Evolutionary conservation across 92 coral and sea anemone genomes (phyloP), one percentile per base, ranked within the genome.

Genomic region (Umimayanthus kanabou): DNA sequence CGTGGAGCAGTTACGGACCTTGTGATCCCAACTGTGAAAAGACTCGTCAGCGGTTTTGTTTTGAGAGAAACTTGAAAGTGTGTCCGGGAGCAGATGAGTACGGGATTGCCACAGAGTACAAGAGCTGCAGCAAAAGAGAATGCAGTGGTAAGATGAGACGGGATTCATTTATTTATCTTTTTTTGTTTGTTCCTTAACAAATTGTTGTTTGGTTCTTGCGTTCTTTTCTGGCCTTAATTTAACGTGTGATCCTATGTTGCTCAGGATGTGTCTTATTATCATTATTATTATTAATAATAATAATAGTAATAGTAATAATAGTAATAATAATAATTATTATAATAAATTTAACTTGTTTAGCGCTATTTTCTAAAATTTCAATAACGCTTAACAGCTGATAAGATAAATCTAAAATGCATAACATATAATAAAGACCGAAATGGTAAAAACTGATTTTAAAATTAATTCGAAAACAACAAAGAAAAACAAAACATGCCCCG

Each of bases 1-100:
- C 84, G 4, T 90, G 93, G 93, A 86, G 88, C 33, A 64, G 78
- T 16, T 90, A 65, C 28, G 85, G 88, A 22, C 93, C 93, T 10
- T 90, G 93, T 87, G 83, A 90, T 18, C 22, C 13, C 3, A 13
- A 75, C 39, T 90, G 93, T 29, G 49, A 74, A 16, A 87, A 90
- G 69, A 28, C 30, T 65, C 88, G 93, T 10, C 88, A 90, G 69
- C 64, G 93, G 39, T 90, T 90, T 81, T 90, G 93, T 66, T 49
- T 89, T 39, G 72, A 88, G 49, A 50, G 58, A 45, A 77, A 90
- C 65, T 14, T 47, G 13, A 74, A 71, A 3, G 75, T 40, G 88
- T 90, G 92, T 25, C 88, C 85, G 16, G 88, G 79, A 9, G 88
- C 55, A 5, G 76, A 67, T 49, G 85, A 80, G 9, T 87, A 80